These are phyloP conservation scores for Setipinna tenuifilis DNA, from an alignment of 2,797 vertebrate species.

Conservation along the genomic window DNA sequence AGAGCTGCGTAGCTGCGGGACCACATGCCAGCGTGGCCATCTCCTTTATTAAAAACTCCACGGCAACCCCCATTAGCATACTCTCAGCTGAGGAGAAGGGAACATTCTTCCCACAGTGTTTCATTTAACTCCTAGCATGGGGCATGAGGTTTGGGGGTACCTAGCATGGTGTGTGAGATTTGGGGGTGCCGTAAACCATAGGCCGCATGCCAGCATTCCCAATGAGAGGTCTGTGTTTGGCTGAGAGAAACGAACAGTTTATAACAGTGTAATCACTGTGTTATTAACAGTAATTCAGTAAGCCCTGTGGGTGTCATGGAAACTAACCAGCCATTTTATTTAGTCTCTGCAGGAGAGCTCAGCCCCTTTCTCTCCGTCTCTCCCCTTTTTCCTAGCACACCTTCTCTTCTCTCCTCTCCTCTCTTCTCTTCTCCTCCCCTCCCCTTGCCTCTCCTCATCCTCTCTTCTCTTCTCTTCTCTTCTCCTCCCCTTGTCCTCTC, in stretches of 20 bases:
- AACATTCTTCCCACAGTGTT: neutral
- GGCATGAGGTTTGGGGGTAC: no score
- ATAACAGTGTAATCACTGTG: neutral
- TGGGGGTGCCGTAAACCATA: no score
- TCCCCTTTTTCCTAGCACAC: no score
- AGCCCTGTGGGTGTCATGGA: neutral
- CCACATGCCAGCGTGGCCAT: neutral
- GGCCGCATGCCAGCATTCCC: neutral
- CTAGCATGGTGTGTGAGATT: no score
- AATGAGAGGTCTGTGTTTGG: neutral
- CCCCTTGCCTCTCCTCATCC: conserved; percentile 52
- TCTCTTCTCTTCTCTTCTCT: neutral
- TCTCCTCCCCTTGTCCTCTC: conserved; percentile 43
- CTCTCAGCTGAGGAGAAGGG: neutral
- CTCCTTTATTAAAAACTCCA: neutral
- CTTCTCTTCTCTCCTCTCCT: no score
- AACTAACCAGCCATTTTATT: neutral
- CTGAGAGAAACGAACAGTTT: neutral
- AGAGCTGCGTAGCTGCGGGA: neutral
- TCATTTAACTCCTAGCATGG: neutral
- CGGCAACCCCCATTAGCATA: neutral
- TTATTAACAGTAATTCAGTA: neutral
- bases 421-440: neutral
- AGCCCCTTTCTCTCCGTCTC: neutral
- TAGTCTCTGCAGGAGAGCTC: neutral